Evolutionary conservation across 23 tunicate species (phyloP), one percentile per base, ranked within the genome.

Genomic region (Ciona savignyi): DNA sequence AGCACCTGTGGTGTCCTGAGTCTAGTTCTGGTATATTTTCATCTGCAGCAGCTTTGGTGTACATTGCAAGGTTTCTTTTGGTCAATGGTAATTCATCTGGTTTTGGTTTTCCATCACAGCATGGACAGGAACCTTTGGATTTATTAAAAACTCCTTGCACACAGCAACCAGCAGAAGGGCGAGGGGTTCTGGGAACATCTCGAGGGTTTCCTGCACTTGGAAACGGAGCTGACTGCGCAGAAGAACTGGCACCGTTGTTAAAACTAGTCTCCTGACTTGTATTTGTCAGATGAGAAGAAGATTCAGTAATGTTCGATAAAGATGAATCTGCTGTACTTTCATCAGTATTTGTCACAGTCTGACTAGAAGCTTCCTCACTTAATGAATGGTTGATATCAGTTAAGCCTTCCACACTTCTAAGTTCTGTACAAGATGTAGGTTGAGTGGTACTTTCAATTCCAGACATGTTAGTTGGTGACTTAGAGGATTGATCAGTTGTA

Each of bases 91-190:
- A 26, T 11, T 68, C 34, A 23, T 23, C 67, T 4, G 4, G 65
- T 71, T 71, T 34, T 9, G 67, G 67, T 63, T 63, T 63, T 63
- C 67, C 67, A n/a, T 63, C 67, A 9, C 6, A 9, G 24, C 67
- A 63, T 23, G 28, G 26, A 22, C 67, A 63, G 4, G 28, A 6
- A 6, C 23, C 67, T 20, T 20, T 4, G 6, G 15, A 9, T 63
- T 23, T 23, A 3, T 28, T 42, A 9, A 42, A 9, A 6, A 42
- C 56, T 6, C 56, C 56, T 15, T 42, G 9, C 56, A 42, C 4
- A 28, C 70, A 75, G 29, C 70, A 75, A 4, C 72, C 81, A 3
- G 72, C 72, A 23, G 81, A 77, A 11, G 81, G 81, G 3, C 65
- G 63, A 2, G 29, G 76, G 67, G 67, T n/a, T 11, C 28, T 11